Base-by-base conservation (phyloP, 2,888 invertebrate genomes). In the Drosophila suboccidentalis region DNA sequence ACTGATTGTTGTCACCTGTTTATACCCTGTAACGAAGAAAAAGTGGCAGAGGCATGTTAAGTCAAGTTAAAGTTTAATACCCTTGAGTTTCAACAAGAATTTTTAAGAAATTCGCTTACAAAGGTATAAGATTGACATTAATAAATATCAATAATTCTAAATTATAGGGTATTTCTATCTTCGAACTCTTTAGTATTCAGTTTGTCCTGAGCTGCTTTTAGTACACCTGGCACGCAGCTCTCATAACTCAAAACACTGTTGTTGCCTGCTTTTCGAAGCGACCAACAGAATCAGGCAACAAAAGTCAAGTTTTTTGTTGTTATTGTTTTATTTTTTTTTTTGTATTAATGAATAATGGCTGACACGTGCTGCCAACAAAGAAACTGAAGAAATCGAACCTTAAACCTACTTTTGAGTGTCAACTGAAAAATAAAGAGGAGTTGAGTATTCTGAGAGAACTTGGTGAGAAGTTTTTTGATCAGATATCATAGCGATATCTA, bases 281-380 rank as follows among this genome's bases (percentile, higher is more conserved):
- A 22, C 15, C 39, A 22, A 60, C 82, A 81, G 84, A 90, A 87
- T 78, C 75, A 80, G 73, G 74, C 66, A 75, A 65, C 77, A 75
- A 75, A 75, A 69, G 78, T 78, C 59, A 80, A 80, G 65, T 75
- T 64, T 53, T 10, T 29, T 34, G 9, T 41, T 44, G 4, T 62
- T 57, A 15, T 55, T 6, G 17, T 66, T 64, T 47, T 53, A 51
- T 64, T 78, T 79, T 47, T 53, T 53, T 64, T 78, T 79, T 8
- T 26, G 1, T 84, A 82, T 90, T 89, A 88, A 90, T 91, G 89
- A 91, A 90, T 87, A 87, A 92, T 91, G 78, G 72, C 65, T 51
- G 58, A 62, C 77, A 91, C 91, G 91, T 91, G 91, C 71, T 62
- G 51, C 15, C 44, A 71, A 29, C 26, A 11, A 11, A 34, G 46